Evolutionary conservation across 2,113 vertebrate species (phyloP).

Genomic region (Pterocles burchelli): DNA sequence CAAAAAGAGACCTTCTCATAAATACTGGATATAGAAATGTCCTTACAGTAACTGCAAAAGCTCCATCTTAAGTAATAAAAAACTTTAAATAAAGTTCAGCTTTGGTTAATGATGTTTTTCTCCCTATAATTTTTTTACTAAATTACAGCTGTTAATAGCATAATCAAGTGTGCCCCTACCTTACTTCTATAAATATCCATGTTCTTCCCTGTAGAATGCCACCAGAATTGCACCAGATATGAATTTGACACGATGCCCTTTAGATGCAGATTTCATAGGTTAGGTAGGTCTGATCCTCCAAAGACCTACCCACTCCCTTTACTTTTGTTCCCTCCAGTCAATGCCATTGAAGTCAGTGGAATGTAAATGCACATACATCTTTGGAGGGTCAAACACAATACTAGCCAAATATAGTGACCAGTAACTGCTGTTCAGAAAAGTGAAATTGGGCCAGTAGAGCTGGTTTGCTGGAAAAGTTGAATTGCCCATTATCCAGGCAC

Average conservation of each 20-base stretch:
- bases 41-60: not conserved
- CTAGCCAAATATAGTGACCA: not conserved
- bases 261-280: not conserved
- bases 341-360: not conserved
- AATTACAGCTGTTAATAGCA: not conserved
- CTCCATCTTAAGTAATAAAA: not conserved
- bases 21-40: not conserved
- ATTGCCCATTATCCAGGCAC: not conserved
- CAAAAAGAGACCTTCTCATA: not conserved
- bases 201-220: not conserved
- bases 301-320: not conserved
- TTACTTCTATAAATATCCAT: not conserved
- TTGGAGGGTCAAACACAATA: not conserved
- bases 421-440: not conserved
- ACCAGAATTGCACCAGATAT: not conserved
- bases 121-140: not conserved
- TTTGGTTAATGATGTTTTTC: not conserved
- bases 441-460: not conserved
- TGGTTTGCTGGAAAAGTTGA: not conserved
- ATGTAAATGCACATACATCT: fast-evolving
- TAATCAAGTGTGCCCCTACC: not conserved
- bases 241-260: not conserved
- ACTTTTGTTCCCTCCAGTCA: not conserved
- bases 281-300: not conserved
- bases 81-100: not conserved